Evolutionary conservation across 2,113 vertebrate genomes (phyloP).

Genomic region (Apaloderma vittatum): DNA sequence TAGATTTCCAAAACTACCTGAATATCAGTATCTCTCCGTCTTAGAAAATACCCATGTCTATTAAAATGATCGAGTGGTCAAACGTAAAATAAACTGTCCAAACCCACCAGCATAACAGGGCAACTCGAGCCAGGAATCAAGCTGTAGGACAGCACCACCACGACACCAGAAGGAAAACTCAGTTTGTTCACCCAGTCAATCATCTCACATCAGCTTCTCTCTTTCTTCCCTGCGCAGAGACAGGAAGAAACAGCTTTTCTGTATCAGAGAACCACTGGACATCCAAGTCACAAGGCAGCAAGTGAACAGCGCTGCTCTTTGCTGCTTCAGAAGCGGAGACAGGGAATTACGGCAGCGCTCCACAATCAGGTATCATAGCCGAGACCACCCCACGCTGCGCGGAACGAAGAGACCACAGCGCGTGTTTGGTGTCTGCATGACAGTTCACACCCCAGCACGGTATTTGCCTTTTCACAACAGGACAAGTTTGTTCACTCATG

Average conservation of each 20-base stretch:
- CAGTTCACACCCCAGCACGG: not conserved
- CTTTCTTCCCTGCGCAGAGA: not conserved
- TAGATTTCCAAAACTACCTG: not conserved
- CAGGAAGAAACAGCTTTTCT: not conserved
- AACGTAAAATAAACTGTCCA: not conserved
- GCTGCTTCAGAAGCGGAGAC: not conserved
- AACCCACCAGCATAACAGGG: not conserved
- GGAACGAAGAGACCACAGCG: not conserved
- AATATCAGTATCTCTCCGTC: not conserved
- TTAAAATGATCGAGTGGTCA: not conserved
- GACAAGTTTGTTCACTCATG: not conserved
- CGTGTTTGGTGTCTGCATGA: not conserved
- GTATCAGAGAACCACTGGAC: not conserved
- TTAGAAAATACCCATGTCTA: not conserved
- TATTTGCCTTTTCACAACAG: not conserved
- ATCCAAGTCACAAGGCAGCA: not conserved
- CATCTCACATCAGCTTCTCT: not conserved
- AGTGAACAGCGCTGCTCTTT: not conserved
- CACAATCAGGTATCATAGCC: accelerated
- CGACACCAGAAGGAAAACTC: not conserved
- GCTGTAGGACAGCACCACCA: not conserved
- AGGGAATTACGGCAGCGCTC: not conserved
- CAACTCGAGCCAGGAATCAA: not conserved
- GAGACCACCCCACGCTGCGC: not conserved
- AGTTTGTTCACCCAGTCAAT: not conserved